A percentile compares a stretch with the other conserved stretches of the same genome.
Evolutionary conservation across 1,140 invertebrate genomes (phyloP).

Genomic region (Venustaconcha ellipsiformis): DNA sequence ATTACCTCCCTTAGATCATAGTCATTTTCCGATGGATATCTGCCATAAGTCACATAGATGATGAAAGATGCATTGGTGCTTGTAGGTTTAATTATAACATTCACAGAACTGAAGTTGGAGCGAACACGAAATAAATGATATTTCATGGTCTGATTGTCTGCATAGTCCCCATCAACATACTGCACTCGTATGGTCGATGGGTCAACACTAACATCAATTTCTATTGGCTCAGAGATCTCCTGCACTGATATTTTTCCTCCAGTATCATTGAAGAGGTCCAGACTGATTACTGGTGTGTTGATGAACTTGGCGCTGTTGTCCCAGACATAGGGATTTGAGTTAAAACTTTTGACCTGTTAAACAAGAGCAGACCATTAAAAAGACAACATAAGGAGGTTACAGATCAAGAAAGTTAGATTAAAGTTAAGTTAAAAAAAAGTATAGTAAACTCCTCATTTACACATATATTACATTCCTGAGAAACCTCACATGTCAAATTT

Average conservation of each 20-base stretch:
- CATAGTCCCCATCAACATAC: too few species aligned
- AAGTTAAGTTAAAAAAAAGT: too few species aligned
- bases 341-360: slow-evolving; percentile 39
- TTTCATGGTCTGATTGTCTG: too few species aligned
- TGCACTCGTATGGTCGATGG: not conserved
- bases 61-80: slow-evolving; percentile 27
- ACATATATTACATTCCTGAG: too few species aligned
- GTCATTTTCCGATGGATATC: slow-evolving; percentile 27
- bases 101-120: slow-evolving; percentile 32
- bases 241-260: slow-evolving; percentile 36
- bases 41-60: slow-evolving; percentile 37
- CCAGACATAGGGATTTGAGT: slow-evolving; percentile 48
- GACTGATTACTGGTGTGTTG: slow-evolving; percentile 44
- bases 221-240: slow-evolving; percentile 38
- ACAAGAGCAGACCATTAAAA: not conserved
- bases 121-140: slow-evolving; percentile 3
- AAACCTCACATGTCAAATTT: too few species aligned
- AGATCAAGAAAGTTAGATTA: too few species aligned
- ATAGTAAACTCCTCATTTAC: too few species aligned
- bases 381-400: too few species aligned
- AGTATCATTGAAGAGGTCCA: slow-evolving; percentile 43
- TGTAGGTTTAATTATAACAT: slow-evolving; percentile 36
- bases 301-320: slow-evolving; percentile 37
- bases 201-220: slow-evolving; percentile 37
- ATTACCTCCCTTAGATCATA: slow-evolving; percentile 31